A percentile compares a stretch with the other conserved stretches of the same genome.
Evolutionary conservation across 2,888 invertebrate species (phyloP).

Genomic region (Scaptomyza flava): DNA sequence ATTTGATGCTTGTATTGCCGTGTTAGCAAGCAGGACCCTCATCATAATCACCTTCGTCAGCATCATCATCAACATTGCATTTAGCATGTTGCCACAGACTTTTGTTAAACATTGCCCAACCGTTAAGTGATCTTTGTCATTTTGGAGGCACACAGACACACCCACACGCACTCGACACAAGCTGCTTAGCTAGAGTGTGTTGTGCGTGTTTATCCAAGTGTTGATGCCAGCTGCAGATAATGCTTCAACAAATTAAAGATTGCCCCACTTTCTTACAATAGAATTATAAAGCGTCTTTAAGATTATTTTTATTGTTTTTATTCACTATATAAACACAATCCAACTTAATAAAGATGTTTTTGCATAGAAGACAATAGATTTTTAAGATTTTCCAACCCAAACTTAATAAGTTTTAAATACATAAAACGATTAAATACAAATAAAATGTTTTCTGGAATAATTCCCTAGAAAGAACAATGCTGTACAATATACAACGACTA

Average conservation of each 20-base stretch:
- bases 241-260: conserved; percentile 21
- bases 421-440: too few relatives aligned
- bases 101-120: conserved; percentile 68
- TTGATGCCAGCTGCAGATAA: conserved; percentile 45
- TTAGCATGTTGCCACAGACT: conserved; percentile 45
- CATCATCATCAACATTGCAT: conserved; percentile 38
- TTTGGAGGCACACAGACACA: conserved; percentile 16
- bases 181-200: conserved; percentile 21
- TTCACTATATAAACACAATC: neutral
- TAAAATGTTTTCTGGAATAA: too few relatives aligned
- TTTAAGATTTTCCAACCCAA: neutral
- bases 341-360: neutral
- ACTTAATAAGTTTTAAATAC: too few relatives aligned
- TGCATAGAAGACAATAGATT: neutral
- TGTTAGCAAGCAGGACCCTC: conserved; percentile 64
- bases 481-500: too few relatives aligned
- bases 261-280: neutral
- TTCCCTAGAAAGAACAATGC: too few relatives aligned
- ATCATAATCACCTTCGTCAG: conserved; percentile 53
- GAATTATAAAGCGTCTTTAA: neutral
- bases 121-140: conserved; percentile 70
- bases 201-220: conserved; percentile 15
- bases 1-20: conserved; percentile 50
- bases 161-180: conserved; percentile 18
- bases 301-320: neutral